These are phyloP conservation scores for Branchinecta lynchi DNA, from an alignment of 1,140 invertebrate genomes.

Conservation along the genomic window DNA sequence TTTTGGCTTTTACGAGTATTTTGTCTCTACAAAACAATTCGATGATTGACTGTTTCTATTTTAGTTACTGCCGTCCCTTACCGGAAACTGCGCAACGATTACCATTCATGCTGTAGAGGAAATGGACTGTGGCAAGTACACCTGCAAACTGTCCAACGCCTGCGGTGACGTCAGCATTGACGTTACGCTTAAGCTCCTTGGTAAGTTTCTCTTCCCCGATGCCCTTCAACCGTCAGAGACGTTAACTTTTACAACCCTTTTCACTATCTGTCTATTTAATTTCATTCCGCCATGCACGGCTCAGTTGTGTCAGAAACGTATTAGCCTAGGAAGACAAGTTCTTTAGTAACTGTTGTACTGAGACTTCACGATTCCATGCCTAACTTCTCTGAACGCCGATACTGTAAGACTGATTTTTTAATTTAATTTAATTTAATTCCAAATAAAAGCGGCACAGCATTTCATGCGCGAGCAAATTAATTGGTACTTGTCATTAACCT, in stretches of 20 bases:
- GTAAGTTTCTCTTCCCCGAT: constrained; percentile 35
- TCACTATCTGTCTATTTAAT: neutral
- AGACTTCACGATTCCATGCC: too few species aligned
- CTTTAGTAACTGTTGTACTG: too few species aligned
- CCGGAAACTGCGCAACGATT: constrained; percentile 48
- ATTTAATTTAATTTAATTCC: too few species aligned
- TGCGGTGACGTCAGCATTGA: constrained; percentile 50
- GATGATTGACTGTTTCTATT: constrained; percentile 16
- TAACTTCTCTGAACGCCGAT: too few species aligned
- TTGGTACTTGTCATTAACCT: too few species aligned
- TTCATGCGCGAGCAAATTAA: too few species aligned
- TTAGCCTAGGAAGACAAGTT: too few species aligned
- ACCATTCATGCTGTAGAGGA: constrained; percentile 56
- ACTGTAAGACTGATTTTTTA: too few species aligned
- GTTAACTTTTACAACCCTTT: neutral
- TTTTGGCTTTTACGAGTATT: too few species aligned
- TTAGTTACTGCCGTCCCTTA: constrained; percentile 37
- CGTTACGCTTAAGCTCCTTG: constrained; percentile 50
- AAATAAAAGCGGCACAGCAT: too few species aligned
- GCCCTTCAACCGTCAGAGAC: neutral
- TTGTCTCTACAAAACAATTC: too few species aligned
- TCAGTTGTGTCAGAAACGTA: neutral
- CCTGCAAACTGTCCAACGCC: constrained; percentile 50
- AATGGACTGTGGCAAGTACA: constrained; percentile 54
- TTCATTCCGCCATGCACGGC: neutral